A percentile compares a stretch with the other conserved stretches of the same genome.
These are phyloP conservation scores for Acomys russatus DNA, from an alignment of 2,797 vertebrate species.

Conservation along the genomic window DNA sequence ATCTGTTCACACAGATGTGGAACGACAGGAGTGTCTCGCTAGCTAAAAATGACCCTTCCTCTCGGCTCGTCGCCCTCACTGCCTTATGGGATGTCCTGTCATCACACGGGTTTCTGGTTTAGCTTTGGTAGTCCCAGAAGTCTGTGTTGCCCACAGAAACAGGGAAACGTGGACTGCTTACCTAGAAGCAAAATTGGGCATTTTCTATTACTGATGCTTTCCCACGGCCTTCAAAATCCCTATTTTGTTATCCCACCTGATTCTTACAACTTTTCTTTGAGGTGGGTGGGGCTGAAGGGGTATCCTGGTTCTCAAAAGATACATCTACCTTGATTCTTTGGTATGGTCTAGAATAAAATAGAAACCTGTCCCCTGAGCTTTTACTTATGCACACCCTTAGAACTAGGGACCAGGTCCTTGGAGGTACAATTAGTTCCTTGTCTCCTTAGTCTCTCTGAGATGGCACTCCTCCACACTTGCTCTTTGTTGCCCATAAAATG, in stretches of 20 bases:
- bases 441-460: not conserved
- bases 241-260: not conserved
- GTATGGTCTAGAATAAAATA: not conserved
- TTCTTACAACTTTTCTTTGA: slow-evolving; percentile 6
- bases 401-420: not conserved
- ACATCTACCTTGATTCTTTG: not conserved
- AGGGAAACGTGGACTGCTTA: not conserved
- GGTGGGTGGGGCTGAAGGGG: not conserved
- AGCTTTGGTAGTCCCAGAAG: not conserved
- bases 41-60: not conserved
- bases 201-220: slow-evolving; percentile 16
- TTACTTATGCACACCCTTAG: not conserved
- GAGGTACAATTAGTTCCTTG: not conserved
- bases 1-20: slow-evolving; percentile 29
- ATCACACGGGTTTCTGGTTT: not conserved
- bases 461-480: not conserved
- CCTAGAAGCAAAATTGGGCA: not conserved
- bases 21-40: not conserved
- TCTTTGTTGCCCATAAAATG: not conserved
- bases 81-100: not conserved
- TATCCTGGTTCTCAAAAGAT: not conserved
- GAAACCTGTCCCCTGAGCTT: not conserved
- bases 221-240: not conserved
- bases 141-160: not conserved
- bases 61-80: not conserved